phyloP scores from a whole-genome alignment of 2,797 vertebrate species.

The Gila robusta region DNA sequence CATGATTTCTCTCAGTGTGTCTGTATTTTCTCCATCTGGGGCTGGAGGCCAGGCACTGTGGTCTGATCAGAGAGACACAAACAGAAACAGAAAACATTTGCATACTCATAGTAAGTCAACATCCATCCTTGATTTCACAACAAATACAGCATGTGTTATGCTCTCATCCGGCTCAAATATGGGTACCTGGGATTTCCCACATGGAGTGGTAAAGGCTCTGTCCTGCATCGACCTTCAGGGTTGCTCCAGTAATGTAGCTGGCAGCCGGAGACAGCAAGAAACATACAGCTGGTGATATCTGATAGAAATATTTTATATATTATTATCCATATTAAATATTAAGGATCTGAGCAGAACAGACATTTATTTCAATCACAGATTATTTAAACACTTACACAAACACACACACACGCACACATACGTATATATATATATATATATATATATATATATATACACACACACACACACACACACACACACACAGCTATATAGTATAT shows the following conservation, averaged over 20 bases:
- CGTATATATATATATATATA: neutral
- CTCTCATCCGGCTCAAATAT: too few species aligned
- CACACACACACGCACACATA: neutral
- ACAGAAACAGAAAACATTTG: slow-evolving; percentile 40
- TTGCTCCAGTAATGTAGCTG: slow-evolving; percentile 90
- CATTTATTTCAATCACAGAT: neutral
- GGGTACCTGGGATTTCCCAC: slow-evolving; percentile 82
- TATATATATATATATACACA: neutral
- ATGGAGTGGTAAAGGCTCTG: slow-evolving; percentile 78
- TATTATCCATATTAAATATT: neutral
- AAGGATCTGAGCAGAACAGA: neutral
- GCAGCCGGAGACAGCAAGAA: slow-evolving; percentile 93
- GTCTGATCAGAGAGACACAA: slow-evolving; percentile 76
- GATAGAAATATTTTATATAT: slow-evolving; percentile 3
- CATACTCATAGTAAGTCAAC: neutral
- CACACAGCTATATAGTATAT: neutral
- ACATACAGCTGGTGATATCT: slow-evolving; percentile 91
- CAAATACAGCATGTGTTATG: neutral
- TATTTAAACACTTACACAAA: neutral
- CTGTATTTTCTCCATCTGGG: slow-evolving; percentile 83
- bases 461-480: neutral
- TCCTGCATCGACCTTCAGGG: slow-evolving; percentile 88
- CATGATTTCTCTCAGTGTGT: slow-evolving; percentile 77
- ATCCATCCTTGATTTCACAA: neutral
- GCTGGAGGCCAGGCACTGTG: slow-evolving; percentile 87